Conservation (phyloP, 1,140 invertebrate species). For the Drosophila aff. region DNA sequence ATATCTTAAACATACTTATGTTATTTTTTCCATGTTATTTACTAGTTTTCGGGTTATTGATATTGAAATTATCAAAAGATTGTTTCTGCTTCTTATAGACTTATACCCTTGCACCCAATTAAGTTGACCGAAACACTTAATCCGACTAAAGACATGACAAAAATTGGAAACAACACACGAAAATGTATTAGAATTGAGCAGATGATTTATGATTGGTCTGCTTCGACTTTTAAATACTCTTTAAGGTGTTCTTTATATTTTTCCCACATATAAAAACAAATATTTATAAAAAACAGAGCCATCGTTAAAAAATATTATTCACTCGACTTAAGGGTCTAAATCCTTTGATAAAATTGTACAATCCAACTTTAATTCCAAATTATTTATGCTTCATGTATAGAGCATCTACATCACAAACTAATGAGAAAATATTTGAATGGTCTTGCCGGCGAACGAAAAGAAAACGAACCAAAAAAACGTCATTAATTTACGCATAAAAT, state of each 20-base stretch:
- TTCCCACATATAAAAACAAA: too few species aligned
- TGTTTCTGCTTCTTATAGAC: background rate
- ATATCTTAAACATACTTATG: background rate
- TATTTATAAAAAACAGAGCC: too few species aligned
- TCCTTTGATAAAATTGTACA: background rate
- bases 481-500: constrained; percentile 85
- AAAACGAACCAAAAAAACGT: constrained; percentile 55
- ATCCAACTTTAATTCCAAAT: background rate
- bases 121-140: constrained; percentile 64
- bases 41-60: background rate
- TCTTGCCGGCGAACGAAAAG: constrained; percentile 39
- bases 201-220: background rate
- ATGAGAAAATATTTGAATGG: constrained; percentile 39
- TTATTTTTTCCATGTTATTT: background rate
- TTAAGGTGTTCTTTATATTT: too few species aligned
- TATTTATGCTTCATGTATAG: background rate
- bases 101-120: constrained; percentile 21
- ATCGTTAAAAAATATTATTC: background rate
- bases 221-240: constrained; percentile 17
- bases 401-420: constrained; percentile 22
- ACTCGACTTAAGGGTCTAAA: background rate
- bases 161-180: constrained; percentile 44
- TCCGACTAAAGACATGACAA: constrained; percentile 62
- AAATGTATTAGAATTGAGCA: constrained; percentile 35
- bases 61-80: background rate